These are phyloP conservation scores for Oncorhynchus keta DNA, from an alignment of 2,113 vertebrate genomes.

Conservation along the genomic window DNA sequence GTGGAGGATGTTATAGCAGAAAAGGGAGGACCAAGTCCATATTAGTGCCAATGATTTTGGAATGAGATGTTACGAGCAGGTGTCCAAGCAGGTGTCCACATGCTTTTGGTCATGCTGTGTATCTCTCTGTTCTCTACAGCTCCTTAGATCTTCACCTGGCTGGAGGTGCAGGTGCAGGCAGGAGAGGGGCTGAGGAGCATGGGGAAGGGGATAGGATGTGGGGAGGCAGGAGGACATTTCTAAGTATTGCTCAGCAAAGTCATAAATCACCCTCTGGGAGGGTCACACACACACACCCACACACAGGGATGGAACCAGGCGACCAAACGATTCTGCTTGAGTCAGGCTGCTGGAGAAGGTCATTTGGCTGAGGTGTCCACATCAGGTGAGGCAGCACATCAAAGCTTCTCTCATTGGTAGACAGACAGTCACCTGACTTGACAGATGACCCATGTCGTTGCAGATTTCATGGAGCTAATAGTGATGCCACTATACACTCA, in stretches of 20 bases:
- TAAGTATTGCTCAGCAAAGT: constrained; percentile 59
- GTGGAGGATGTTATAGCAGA: too few species aligned
- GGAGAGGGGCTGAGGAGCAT: constrained; percentile 20
- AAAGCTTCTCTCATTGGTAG: background rate
- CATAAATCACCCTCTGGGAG: constrained; percentile 68
- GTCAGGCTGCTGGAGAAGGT: constrained; percentile 44
- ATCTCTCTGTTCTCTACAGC: constrained; percentile 40
- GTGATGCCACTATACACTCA: background rate
- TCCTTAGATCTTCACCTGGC: constrained; percentile 31
- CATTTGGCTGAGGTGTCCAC: constrained; percentile 73
- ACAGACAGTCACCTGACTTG: background rate
- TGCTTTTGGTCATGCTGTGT: too few species aligned
- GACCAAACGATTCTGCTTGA: constrained; percentile 45
- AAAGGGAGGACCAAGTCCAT: too few species aligned
- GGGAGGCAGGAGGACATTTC: constrained; percentile 10
- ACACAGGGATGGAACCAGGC: background rate
- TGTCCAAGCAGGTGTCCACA: too few species aligned
- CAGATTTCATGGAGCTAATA: background rate
- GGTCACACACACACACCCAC: constrained; percentile 31
- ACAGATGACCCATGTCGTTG: background rate
- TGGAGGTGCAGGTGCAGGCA: constrained; percentile 14
- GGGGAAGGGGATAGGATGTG: constrained; percentile 18
- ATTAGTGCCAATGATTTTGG: too few species aligned
- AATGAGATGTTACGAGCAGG: too few species aligned
- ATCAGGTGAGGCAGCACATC: constrained; percentile 61